Conservation (phyloP, 2,888 invertebrate species). For the Andrena trimmerana region DNA sequence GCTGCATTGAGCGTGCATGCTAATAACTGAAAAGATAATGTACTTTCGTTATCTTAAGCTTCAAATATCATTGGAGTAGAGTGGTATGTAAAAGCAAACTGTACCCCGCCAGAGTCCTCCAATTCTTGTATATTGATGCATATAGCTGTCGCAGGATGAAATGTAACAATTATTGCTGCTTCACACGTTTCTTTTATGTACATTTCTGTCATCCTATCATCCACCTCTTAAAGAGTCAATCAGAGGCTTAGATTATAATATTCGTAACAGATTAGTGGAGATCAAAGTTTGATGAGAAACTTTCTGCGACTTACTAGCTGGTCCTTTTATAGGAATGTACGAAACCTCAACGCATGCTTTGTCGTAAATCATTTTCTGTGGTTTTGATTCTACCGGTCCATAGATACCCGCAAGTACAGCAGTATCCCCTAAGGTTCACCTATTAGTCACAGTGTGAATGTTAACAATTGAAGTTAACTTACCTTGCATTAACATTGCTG, state of each 20-base stretch:
- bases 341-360: slow-evolving; percentile 92
- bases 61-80: background rate
- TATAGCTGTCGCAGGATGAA: slow-evolving; percentile 93
- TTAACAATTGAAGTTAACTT: slow-evolving; percentile 55
- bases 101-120: slow-evolving; percentile 93
- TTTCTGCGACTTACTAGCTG: slow-evolving; percentile 86
- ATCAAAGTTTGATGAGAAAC: background rate
- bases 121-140: slow-evolving; percentile 94
- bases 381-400: slow-evolving; percentile 93
- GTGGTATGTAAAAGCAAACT: slow-evolving; percentile 35
- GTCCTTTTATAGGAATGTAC: slow-evolving; percentile 91
- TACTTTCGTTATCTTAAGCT: background rate
- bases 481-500: slow-evolving; percentile 92
- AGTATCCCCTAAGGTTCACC: slow-evolving; percentile 89
- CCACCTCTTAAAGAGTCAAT: slow-evolving; percentile 83
- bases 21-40: slow-evolving; percentile 87
- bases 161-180: slow-evolving; percentile 88
- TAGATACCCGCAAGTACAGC: slow-evolving; percentile 92
- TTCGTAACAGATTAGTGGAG: background rate
- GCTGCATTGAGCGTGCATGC: slow-evolving; percentile 93
- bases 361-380: slow-evolving; percentile 91
- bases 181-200: slow-evolving; percentile 92
- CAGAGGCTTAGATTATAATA: slow-evolving; percentile 7
- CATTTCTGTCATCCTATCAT: slow-evolving; percentile 91
- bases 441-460: background rate